A percentile compares a stretch with the other conserved stretches of the same genome.
Conservation (phyloP, 37 sponge, comb jelly and placozoan genomes). For the Corticium candelabrum region DNA sequence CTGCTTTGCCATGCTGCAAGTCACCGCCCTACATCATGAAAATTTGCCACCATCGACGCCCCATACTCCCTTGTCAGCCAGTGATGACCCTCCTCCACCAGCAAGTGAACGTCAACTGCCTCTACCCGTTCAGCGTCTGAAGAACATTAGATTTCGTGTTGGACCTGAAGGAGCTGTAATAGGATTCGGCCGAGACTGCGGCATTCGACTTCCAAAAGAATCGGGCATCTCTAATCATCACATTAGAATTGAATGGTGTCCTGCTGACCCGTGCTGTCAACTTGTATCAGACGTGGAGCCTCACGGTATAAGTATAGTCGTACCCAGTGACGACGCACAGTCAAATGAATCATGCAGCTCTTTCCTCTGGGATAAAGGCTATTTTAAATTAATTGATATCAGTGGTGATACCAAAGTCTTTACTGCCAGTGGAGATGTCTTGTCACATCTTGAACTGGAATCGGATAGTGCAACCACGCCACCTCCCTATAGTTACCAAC, state of each 20-base stretch:
- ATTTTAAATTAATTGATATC: neutral
- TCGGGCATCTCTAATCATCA: conserved; percentile 21
- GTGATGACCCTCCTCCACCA: no score
- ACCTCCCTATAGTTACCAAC: neutral
- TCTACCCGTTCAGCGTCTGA: neutral
- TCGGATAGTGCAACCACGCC: neutral
- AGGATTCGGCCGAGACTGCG: conserved; percentile 34
- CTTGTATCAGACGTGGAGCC: neutral
- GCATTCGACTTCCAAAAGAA: conserved; percentile 33
- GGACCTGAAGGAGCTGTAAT: conserved; percentile 44
- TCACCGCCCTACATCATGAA: neutral
- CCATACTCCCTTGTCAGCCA: neutral
- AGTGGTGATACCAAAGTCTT: no score
- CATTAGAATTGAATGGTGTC: conserved; percentile 1
- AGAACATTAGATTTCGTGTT: conserved; percentile 6
- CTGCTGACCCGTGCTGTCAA: no score
- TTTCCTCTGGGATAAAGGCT: neutral
- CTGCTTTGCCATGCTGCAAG: neutral
- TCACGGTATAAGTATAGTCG: neutral
- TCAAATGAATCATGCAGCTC: neutral
- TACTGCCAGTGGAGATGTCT: no score
- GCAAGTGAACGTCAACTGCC: neutral
- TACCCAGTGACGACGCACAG: neutral
- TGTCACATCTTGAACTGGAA: no score
- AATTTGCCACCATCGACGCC: neutral